These are phyloP conservation scores for Drosophila repletoides DNA, from an alignment of 1,140 invertebrate species.

Conservation along the genomic window DNA sequence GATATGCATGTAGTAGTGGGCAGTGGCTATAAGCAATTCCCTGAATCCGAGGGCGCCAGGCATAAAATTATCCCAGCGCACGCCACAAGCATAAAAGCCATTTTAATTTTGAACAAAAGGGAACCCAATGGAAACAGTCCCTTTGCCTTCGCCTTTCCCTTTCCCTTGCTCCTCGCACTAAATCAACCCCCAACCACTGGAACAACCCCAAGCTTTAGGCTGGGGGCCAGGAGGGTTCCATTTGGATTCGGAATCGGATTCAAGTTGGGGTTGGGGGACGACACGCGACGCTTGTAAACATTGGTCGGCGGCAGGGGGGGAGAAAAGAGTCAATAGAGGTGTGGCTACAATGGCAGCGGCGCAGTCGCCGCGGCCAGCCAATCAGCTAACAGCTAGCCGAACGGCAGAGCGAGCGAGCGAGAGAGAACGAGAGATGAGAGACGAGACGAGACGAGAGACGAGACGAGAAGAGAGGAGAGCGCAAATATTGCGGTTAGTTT, in stretches of 20 bases:
- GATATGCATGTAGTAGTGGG: neutral
- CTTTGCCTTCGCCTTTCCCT: slow-evolving; percentile 16
- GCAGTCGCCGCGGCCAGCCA: slow-evolving; percentile 64
- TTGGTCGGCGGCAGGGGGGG: too few species aligned
- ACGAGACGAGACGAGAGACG: slow-evolving; percentile 25
- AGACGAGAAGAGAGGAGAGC: slow-evolving; percentile 1
- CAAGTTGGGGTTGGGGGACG: neutral
- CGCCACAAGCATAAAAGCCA: slow-evolving; percentile 74
- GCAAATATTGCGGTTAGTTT: slow-evolving; percentile 47
- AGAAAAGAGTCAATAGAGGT: slow-evolving; percentile 61
- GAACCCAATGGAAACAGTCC: slow-evolving; percentile 6
- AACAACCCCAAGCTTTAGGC: slow-evolving; percentile 41
- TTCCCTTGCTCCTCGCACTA: slow-evolving; percentile 2
- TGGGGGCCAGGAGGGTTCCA: slow-evolving; percentile 11
- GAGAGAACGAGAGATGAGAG: slow-evolving; percentile 24
- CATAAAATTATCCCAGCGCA: slow-evolving; percentile 72
- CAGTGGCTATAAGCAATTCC: slow-evolving; percentile 50
- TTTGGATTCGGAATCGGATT: slow-evolving; percentile 8
- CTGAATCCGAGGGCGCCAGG: slow-evolving; percentile 42
- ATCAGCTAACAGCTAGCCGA: slow-evolving; percentile 43
- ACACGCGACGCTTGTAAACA: slow-evolving; percentile 25
- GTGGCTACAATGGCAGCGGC: slow-evolving; percentile 64
- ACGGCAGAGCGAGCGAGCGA: slow-evolving; percentile 26
- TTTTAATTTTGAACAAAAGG: slow-evolving; percentile 62
- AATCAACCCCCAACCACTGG: neutral